These are phyloP conservation scores for Tipula vernalis DNA, from an alignment of 2,888 invertebrate species.

Conservation along the genomic window DNA sequence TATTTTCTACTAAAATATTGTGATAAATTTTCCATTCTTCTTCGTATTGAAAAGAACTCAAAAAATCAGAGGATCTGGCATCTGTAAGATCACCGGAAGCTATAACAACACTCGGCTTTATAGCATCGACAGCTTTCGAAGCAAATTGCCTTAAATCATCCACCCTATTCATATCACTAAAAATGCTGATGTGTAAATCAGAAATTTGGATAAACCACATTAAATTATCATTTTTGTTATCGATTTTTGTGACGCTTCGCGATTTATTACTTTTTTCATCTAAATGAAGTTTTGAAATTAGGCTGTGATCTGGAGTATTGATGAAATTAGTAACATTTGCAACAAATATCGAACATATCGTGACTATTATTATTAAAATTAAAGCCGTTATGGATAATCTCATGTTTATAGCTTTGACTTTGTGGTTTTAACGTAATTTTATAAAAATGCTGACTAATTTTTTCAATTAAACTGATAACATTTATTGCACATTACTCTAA, in stretches of 20 bases:
- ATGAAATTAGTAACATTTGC: constrained; percentile 56
- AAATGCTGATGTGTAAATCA: constrained; percentile 80
- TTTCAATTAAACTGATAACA: background rate
- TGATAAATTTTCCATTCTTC: constrained; percentile 75
- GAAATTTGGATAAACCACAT: constrained; percentile 76
- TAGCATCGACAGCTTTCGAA: constrained; percentile 52
- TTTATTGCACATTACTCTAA: background rate
- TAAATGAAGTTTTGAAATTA: constrained; percentile 32
- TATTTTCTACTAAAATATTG: constrained; percentile 51
- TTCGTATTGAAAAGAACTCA: constrained; percentile 68
- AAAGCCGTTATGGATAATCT: constrained; percentile 36
- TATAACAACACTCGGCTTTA: constrained; percentile 64
- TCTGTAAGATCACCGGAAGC: constrained; percentile 85
- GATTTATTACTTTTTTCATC: constrained; percentile 26
- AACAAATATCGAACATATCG: constrained; percentile 53
- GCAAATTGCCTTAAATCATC: constrained; percentile 71
- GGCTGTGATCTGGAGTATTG: constrained; percentile 39
- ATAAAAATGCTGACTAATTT: background rate
- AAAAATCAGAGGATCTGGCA: constrained; percentile 64
- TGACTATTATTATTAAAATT: constrained; percentile 45
- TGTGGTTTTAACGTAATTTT: background rate
- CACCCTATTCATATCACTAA: constrained; percentile 59
- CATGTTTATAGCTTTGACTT: background rate
- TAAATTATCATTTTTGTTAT: constrained; percentile 44
- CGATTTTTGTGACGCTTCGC: constrained; percentile 33